Evolutionary conservation across 2,113 vertebrate genomes (phyloP), one percentile per base, ranked within the genome.

Genomic region (Protobothrops flavoviridis): DNA sequence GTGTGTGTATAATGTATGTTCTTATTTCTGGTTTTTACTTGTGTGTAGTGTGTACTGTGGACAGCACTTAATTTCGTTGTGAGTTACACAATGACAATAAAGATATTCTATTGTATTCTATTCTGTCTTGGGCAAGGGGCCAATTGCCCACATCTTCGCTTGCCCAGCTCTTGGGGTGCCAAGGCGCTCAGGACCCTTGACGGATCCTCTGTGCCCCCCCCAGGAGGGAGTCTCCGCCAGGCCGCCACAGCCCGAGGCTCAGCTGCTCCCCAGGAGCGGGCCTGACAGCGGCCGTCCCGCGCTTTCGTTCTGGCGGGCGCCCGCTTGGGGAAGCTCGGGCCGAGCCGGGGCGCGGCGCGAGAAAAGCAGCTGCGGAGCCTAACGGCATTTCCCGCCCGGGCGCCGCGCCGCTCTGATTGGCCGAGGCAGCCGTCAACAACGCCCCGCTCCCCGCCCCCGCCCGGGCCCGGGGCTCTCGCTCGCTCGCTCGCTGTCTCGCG

Each of bases 401-500:
- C 43, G n/a, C 94, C 45, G 93, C 87, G 93, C 91, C 69, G 86
- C 94, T 94, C 95, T 87, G 94, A 93, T 90, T 94, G 94, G 95
- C 90, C 45, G 86, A 29, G 7, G 85, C 21, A 0, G 56, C 91
- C 53, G 59, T 21, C 20, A 52, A 56, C 88, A 33, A 90, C 87
- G 86, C 89, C 69, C n/a, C 33, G 20, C 55, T 23, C 52, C 17
- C 29, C 45, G 23, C 45, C 24, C 85, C 50, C 24, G 0, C 55
- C 20, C 45, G 29, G 7, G 43, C 20, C 64, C 9, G 33, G 33
- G 53, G 33, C 81, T 50, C 48, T 50, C 8, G 48, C 48, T 48
- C 48, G 48, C 48, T 43, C 53, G 90, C 52, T 74, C 69, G 26
- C 26, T 48, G 29, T 48, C 45, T 45, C 3, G 33, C 55, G 6